Conservation (phyloP, 2,113 vertebrate species). For the Anser brachyrhynchus region DNA sequence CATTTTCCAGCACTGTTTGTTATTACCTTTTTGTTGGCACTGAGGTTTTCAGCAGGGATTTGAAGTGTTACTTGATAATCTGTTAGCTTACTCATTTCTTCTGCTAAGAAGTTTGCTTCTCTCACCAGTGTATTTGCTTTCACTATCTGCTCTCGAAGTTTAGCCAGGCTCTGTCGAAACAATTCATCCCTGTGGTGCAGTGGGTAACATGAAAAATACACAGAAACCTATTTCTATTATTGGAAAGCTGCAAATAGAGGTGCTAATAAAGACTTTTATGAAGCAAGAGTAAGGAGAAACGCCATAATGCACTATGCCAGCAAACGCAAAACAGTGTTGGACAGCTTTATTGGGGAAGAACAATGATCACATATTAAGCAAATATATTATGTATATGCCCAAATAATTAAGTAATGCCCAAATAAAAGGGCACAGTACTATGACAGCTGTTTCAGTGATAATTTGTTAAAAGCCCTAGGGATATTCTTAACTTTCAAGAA, state of each 20-base stretch:
- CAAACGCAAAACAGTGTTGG: neutral
- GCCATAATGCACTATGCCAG: neutral
- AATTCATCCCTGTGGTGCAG: conserved; percentile 87
- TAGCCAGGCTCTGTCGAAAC: conserved; percentile 93
- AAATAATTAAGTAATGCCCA: neutral
- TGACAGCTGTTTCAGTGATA: neutral
- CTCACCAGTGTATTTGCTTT: conserved; percentile 95
- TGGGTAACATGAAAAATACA: conserved; percentile 61
- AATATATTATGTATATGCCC: neutral
- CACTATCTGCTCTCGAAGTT: conserved; percentile 94
- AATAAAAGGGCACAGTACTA: neutral
- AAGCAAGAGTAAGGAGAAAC: neutral
- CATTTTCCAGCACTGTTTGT: neutral
- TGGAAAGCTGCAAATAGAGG: conserved; percentile 42
- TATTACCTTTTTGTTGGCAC: conserved; percentile 95
- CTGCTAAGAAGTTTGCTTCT: conserved; percentile 95
- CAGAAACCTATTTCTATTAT: conserved; percentile 61
- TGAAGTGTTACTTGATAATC: conserved; percentile 98
- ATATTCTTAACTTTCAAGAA: neutral
- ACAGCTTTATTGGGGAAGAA: neutral
- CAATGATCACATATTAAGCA: neutral
- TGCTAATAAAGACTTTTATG: neutral
- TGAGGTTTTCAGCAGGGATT: conserved; percentile 96
- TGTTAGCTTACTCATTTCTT: conserved; percentile 94
- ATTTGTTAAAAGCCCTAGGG: conserved; percentile 15